Evolutionary conservation across 2,113 vertebrate genomes (phyloP).

Genomic region (Petrocephalus microphthalmus): DNA sequence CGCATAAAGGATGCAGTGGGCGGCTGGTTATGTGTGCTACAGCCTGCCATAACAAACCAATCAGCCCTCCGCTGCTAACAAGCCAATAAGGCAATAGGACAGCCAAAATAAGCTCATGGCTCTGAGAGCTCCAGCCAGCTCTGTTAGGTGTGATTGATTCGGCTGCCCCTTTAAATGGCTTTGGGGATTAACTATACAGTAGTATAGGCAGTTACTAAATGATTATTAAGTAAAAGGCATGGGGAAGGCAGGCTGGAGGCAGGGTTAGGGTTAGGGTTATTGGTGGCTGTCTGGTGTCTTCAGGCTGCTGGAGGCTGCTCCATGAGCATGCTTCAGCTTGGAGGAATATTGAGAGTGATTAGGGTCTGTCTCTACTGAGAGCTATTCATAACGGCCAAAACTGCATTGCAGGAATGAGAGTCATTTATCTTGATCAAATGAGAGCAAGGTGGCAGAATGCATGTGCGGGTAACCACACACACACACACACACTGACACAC

Average conservation of each 20-base stretch:
- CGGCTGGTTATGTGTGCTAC: neutral
- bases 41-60: neutral
- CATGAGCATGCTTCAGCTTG: neutral
- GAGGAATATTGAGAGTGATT: neutral
- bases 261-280: too few relatives aligned
- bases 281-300: neutral
- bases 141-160: neutral
- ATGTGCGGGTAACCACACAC: neutral
- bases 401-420: neutral
- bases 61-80: neutral
- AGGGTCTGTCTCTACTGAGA: neutral
- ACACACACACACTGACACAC: neutral
- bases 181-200: neutral
- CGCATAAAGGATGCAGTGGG: neutral
- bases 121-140: neutral
- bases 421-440: neutral
- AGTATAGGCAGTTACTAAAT: neutral
- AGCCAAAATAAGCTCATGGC: neutral
- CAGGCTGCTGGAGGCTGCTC: neutral
- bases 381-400: neutral
- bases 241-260: neutral
- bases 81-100: neutral
- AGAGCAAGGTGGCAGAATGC: neutral
- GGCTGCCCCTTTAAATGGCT: neutral
- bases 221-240: neutral